Conservation (phyloP, 2,113 vertebrate genomes). For the Oenanthe melanoleuca region DNA sequence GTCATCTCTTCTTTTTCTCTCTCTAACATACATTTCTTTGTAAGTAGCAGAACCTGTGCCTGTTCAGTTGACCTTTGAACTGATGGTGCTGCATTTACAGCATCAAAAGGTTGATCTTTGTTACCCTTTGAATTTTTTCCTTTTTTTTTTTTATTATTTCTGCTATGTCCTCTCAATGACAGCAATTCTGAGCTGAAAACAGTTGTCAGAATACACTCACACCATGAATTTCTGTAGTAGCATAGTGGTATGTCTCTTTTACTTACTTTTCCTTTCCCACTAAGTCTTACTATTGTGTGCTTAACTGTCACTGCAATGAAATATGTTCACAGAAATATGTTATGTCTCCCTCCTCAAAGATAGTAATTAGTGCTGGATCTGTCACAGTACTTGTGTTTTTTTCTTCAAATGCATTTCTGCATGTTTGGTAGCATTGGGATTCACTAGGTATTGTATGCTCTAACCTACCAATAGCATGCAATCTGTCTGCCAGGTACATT, state of each 20-base stretch:
- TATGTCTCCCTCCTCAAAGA: neutral
- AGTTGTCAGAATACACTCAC: neutral
- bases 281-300: neutral
- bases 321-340: neutral
- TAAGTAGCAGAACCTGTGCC: neutral
- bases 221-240: neutral
- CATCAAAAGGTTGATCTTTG: neutral
- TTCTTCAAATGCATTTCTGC: neutral
- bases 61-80: neutral
- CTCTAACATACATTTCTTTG: neutral
- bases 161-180: neutral
- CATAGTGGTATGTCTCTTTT: neutral
- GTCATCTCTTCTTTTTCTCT: neutral
- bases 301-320: neutral
- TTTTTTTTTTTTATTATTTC: neutral
- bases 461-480: neutral
- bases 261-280: neutral
- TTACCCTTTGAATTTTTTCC: neutral
- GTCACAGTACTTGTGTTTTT: neutral
- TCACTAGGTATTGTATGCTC: neutral
- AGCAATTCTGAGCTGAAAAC: neutral
- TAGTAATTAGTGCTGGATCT: neutral
- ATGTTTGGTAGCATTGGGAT: neutral
- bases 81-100: neutral
- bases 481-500: neutral